Evolutionary conservation across 2,888 invertebrate species (phyloP).

Genomic region (Malthinus seriepunctatus): DNA sequence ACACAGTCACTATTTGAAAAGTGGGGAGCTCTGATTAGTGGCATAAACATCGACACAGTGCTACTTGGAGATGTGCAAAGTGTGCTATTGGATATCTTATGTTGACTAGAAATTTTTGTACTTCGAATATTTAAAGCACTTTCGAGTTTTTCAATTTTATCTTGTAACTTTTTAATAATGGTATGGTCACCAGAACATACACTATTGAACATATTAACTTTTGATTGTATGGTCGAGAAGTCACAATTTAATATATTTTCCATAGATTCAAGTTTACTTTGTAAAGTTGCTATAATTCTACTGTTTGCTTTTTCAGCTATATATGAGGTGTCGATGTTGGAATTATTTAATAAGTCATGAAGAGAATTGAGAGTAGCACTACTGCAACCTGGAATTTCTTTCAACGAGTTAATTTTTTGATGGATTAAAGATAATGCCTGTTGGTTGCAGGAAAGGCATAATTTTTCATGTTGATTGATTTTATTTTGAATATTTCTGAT

Average conservation of each 20-base stretch:
- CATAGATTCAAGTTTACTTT: not conserved
- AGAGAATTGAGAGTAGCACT: not conserved
- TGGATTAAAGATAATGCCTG: not conserved
- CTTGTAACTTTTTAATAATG: slow-evolving; percentile 1
- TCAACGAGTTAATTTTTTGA: too few species aligned
- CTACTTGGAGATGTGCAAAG: not conserved
- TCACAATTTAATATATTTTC: too few species aligned
- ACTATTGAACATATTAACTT: not conserved
- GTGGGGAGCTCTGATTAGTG: too few species aligned
- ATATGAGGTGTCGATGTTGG: not conserved
- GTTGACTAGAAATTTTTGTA: not conserved
- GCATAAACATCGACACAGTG: not conserved
- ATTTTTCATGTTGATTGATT: not conserved
- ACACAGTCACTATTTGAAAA: not conserved
- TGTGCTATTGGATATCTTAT: not conserved
- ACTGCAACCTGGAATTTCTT: not conserved
- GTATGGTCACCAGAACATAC: not conserved
- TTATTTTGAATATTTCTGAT: not conserved
- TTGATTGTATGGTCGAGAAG: not conserved
- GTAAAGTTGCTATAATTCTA: not conserved
- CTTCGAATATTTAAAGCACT: not conserved
- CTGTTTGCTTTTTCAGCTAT: not conserved
- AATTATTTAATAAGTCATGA: not conserved
- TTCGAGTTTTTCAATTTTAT: slow-evolving; percentile 1
- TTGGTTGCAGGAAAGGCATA: not conserved